Percentiles rank a stretch among this genome's conserved stretches.
Conservation (phyloP, 2,797 vertebrate genomes). For the Mus caroli region DNA sequence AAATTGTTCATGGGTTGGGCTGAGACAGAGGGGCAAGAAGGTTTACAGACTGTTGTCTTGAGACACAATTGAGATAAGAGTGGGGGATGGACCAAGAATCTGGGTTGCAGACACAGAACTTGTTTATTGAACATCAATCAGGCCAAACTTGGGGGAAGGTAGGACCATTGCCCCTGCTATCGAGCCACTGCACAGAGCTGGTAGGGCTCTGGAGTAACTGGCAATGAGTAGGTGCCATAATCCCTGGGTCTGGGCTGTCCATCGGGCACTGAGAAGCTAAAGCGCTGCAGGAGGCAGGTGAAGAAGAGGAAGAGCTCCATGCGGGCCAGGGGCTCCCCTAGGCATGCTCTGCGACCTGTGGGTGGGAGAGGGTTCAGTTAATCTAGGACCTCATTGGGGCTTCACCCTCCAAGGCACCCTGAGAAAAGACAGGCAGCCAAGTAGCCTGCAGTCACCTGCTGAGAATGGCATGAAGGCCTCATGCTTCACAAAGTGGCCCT, state of each 20-base stretch:
- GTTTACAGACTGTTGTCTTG: no score
- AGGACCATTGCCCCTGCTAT: background rate
- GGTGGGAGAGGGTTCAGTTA: background rate
- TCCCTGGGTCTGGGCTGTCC: constrained; percentile 30
- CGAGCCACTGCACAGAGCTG: constrained; percentile 75
- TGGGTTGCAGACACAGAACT: no score
- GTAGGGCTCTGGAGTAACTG: constrained; percentile 35
- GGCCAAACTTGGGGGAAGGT: background rate
- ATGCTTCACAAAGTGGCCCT: background rate
- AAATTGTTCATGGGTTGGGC: no score
- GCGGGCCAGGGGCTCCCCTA: constrained; percentile 85
- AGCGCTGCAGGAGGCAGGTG: constrained; percentile 86
- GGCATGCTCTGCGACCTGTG: constrained; percentile 65
- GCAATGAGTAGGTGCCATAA: rapidly evolving
- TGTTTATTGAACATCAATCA: background rate
- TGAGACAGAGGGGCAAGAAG: no score
- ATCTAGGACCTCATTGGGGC: background rate
- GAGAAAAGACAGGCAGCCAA: background rate
- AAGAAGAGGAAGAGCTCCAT: constrained; percentile 89
- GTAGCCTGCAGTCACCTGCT: background rate
- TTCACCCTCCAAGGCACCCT: background rate
- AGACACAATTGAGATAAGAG: background rate
- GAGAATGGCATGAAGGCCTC: background rate
- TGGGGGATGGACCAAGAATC: background rate
- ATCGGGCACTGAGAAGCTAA: constrained; percentile 76